Percentiles rank a stretch among this genome's conserved stretches.
phyloP scores from a whole-genome alignment of 1,140 invertebrate genomes.

The Parapsyche elsis region DNA sequence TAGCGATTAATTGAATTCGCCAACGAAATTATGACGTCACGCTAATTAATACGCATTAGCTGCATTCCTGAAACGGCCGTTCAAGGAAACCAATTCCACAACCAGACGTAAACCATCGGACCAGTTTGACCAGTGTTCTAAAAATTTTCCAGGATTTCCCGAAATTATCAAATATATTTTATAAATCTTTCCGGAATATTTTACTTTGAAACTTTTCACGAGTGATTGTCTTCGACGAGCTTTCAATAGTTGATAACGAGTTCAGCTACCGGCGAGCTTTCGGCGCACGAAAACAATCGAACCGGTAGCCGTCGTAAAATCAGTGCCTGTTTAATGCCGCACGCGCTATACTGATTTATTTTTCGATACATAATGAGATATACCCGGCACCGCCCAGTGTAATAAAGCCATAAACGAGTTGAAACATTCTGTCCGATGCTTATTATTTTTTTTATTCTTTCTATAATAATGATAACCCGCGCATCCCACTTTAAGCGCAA shows the following conservation, averaged over 20 bases:
- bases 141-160: no score
- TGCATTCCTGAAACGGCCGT: no score
- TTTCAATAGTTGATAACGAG: neutral
- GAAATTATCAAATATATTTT: no score
- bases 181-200: no score
- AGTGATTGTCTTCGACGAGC: no score
- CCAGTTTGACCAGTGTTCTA: no score
- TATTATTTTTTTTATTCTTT: neutral
- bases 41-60: no score
- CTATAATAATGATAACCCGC: neutral
- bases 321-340: conserved; percentile 13
- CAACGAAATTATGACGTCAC: no score
- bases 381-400: conserved; percentile 8
- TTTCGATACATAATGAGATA: conserved; percentile 26
- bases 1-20: no score
- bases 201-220: no score
- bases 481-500: neutral
- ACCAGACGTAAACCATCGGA: no score
- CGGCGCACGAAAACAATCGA: conserved; percentile 20
- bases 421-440: neutral
- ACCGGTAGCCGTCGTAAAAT: conserved; percentile 26
- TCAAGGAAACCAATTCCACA: no score
- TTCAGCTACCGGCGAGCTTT: neutral
- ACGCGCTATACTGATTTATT: conserved; percentile 30
- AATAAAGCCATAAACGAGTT: conserved; percentile 32